Evolutionary conservation across 2,797 vertebrate genomes (phyloP), one percentile per base, ranked within the genome.

Genomic region (Mormyrops attenuatus): DNA sequence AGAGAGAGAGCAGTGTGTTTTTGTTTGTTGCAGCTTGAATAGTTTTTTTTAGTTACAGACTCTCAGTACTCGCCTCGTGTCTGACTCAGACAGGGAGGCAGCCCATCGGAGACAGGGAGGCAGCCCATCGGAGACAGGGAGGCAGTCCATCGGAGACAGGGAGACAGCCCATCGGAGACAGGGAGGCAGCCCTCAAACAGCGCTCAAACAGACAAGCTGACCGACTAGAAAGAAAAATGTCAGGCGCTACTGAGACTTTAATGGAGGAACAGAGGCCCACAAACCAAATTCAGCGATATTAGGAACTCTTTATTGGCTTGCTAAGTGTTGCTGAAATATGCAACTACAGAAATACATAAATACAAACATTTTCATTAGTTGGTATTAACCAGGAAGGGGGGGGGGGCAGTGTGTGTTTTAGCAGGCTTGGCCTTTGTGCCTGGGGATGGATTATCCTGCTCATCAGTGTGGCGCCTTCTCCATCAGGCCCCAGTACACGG

Each of bases 241-340:
- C 73, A 57, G 52, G 82, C 41, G 53, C 52, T 49, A 80, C 88
- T 17, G 38, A 82, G 88, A 60, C 30, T 22, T 89, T 53, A 22
- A 26, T 15, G 34, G 77, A 60, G 73, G 57, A 38, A 57, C n/a
- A 53, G 73, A 82, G 17, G 50, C 50, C 9, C 20, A 82, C 50
- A 84, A 55, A 77, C n/a, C 52, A 7, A 53, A 89, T 84, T 89
- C 80, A 82, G 38, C n/a, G 44, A 52, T 47, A 73, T 89, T 84
- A 34, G 63, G 63, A 69, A 84, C 73, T 47, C 80, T 50, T 47
- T 50, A 47, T 22, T 26, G 44, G 80, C 80, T 47, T 84, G 15
- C 11, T n/a, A 26, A 22, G 2, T 57, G 52, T 41, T 57, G 73
- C n/a, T 88, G 50, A 53, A 30, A 30, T 30, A 30, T 30, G 26